Evolutionary conservation across 2,113 vertebrate genomes (phyloP).

Genomic region (Lagenorhynchus albirostris): DNA sequence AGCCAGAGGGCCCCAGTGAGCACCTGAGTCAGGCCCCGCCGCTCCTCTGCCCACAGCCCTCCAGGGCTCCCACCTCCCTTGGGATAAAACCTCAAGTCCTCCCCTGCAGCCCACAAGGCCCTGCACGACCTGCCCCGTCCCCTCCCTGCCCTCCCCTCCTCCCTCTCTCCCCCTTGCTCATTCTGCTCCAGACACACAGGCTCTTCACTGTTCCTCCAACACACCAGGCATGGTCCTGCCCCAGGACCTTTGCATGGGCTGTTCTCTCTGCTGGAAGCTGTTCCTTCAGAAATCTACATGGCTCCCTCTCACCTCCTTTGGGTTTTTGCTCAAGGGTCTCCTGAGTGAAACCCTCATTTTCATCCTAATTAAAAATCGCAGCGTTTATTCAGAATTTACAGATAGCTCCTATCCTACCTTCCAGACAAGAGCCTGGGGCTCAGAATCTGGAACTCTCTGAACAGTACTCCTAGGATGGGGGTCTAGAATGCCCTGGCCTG

Average conservation of each 20-base stretch:
- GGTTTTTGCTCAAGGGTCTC: neutral
- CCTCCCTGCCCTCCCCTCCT: neutral
- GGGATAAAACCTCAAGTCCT: neutral
- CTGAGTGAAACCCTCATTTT: neutral
- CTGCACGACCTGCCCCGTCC: fast-evolving
- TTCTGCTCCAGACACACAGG: neutral
- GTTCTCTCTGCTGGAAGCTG: fast-evolving
- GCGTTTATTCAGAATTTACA: neutral
- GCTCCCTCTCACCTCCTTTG: neutral
- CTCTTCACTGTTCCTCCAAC: neutral
- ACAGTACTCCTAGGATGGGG: neutral
- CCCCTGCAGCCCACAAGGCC: fast-evolving
- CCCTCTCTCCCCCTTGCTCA: neutral
- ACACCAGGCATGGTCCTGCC: fast-evolving
- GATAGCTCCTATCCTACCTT: neutral
- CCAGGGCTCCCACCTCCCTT: neutral
- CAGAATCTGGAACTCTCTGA: neutral
- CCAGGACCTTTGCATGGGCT: slow-evolving; percentile 6
- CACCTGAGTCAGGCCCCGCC: no score
- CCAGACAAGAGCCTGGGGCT: neutral
- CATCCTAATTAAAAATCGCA: neutral
- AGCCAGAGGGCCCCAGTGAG: neutral
- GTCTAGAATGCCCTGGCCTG: neutral
- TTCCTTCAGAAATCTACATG: neutral
- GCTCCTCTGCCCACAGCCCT: neutral